Evolutionary conservation across 2,113 vertebrate genomes (phyloP), one percentile per base, ranked within the genome.

Genomic region (Corvus hawaiiensis): DNA sequence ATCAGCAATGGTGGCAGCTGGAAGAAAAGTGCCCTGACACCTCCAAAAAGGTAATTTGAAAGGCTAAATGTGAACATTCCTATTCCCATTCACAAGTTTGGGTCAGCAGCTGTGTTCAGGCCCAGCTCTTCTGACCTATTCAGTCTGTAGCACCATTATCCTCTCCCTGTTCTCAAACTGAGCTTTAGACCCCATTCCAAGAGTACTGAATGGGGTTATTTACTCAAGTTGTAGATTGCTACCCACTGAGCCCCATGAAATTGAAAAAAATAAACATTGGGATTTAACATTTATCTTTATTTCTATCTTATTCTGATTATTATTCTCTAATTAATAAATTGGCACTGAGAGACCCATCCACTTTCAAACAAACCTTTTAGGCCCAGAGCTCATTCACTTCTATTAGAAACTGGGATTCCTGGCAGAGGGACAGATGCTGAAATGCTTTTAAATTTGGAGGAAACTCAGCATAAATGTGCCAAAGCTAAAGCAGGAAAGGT

Each of bases 221-320:
- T 56, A 49, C 30, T 81, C 20, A 62, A 81, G 21, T 7, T 69
- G 9, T 52, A 72, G 39, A 33, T 61, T 93, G 39, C 23, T 54
- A 13, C 56, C 51, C 58, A 49, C 3, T 3, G 5, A 33, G 9
- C 14, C 51, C 77, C 49, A 24, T 27, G 13, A 52, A 64, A 56
- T 9, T 33, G 33, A 16, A 44, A 83, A 41, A 54, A 33, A 17
- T 3, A 13, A 61, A 32, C 5, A 71, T 2, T 33, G 10, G 30
- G 49, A 54, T 89, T 90, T 52, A 86, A 63, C 18, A 43, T 72
- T 78, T 49, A 16, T 86, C 28, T 96, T 96, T 96, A 97, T 97
- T 97, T 78, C 69, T 91, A 17, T 84, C 43, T 76, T 90, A 32
- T 48, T 78, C 46, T 84, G 16, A 27, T n/a, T 48, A 39, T 78